Evolutionary conservation across 1,140 invertebrate genomes (phyloP).

Genomic region (Mya arenaria): DNA sequence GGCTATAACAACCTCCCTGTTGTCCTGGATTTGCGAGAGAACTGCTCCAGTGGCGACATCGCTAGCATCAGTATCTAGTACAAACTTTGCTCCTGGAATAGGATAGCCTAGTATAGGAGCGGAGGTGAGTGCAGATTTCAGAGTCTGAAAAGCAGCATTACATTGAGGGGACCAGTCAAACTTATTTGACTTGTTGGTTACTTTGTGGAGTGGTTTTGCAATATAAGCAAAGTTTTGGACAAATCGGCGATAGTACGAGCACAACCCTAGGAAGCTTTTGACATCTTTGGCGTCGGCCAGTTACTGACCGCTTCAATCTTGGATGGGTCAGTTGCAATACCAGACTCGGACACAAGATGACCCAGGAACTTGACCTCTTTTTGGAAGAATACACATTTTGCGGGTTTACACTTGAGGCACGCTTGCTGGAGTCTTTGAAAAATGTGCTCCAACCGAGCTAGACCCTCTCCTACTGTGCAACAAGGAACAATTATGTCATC

Average conservation of each 20-base stretch:
- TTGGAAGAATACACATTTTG: slow-evolving; percentile 57
- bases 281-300: no score
- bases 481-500: slow-evolving; percentile 55
- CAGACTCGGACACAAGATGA: slow-evolving; percentile 29
- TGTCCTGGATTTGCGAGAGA: slow-evolving; percentile 65
- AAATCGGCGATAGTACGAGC: slow-evolving; percentile 12
- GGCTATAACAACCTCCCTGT: slow-evolving; percentile 58
- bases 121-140: slow-evolving; percentile 45
- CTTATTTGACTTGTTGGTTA: slow-evolving; percentile 5
- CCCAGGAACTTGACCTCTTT: slow-evolving; percentile 48
- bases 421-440: slow-evolving; percentile 35
- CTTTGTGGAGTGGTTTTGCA: slow-evolving; percentile 20
- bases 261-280: background rate
- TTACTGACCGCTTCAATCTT: slow-evolving; percentile 21
- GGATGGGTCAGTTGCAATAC: slow-evolving; percentile 12
- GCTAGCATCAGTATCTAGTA: slow-evolving; percentile 65
- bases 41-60: slow-evolving; percentile 67
- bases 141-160: slow-evolving; percentile 1
- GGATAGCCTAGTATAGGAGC: slow-evolving; percentile 56
- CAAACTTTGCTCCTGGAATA: slow-evolving; percentile 40
- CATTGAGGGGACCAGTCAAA: slow-evolving; percentile 56
- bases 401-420: slow-evolving; percentile 50
- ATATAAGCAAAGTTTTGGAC: slow-evolving; percentile 13
- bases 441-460: slow-evolving; percentile 35
- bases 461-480: slow-evolving; percentile 4